A percentile compares a stretch with the other conserved stretches of the same genome.
Conservation (phyloP, 1,140 invertebrate species). For the Drosophila subpulchrella region DNA sequence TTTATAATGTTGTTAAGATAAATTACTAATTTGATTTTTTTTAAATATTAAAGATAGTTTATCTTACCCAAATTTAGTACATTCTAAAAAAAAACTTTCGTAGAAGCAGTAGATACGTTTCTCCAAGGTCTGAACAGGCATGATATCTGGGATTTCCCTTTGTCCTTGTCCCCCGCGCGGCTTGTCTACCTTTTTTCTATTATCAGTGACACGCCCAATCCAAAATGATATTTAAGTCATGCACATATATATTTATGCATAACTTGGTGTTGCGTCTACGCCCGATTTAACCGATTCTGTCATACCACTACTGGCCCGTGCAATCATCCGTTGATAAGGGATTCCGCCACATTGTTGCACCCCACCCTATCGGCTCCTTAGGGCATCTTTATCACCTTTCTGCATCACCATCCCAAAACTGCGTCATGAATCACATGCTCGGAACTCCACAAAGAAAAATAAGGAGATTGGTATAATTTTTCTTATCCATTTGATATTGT, state of each 20-base stretch:
- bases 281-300: slow-evolving; percentile 57
- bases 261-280: slow-evolving; percentile 21
- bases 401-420: slow-evolving; percentile 24
- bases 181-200: slow-evolving; percentile 7
- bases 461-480: not conserved
- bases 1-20: too few relatives aligned
- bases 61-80: not conserved
- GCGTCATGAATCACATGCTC: slow-evolving; percentile 71
- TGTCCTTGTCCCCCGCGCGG: not conserved
- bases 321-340: slow-evolving; percentile 31
- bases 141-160: not conserved
- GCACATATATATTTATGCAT: slow-evolving; percentile 38
- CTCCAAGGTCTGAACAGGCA: not conserved
- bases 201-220: slow-evolving; percentile 44
- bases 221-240: slow-evolving; percentile 51
- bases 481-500: too few relatives aligned
- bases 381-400: not conserved
- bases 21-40: not conserved
- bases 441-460: slow-evolving; percentile 8
- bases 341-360: slow-evolving; percentile 39
- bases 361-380: not conserved
- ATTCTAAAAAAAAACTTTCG: not conserved
- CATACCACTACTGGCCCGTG: slow-evolving; percentile 17
- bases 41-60: not conserved
- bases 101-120: not conserved